These are phyloP conservation scores for Hoplostethus atlanticus DNA, from an alignment of 2,797 vertebrate species.

Conservation along the genomic window DNA sequence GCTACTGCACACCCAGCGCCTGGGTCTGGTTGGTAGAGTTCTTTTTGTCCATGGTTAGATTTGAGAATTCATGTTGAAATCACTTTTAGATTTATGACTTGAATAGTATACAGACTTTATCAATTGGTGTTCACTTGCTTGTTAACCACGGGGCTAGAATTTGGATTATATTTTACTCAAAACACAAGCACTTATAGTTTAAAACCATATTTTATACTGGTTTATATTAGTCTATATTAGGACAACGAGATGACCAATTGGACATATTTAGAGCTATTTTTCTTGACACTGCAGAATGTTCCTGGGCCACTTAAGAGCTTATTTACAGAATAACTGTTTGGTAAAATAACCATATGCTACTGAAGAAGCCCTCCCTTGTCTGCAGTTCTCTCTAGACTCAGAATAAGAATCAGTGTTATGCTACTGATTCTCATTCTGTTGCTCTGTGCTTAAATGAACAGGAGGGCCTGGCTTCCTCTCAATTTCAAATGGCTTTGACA, in stretches of 20 bases:
- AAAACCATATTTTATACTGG: too few species aligned
- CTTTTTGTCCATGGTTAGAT: slow-evolving; percentile 27
- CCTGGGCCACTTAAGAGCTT: too few species aligned
- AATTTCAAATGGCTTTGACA: background rate
- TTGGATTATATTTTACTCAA: background rate
- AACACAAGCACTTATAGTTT: too few species aligned
- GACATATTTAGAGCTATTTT: too few species aligned
- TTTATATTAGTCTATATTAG: too few species aligned
- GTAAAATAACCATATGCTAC: background rate
- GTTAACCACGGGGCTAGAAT: background rate
- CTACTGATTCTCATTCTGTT: background rate
- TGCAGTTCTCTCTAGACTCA: background rate
- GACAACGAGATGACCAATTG: too few species aligned
- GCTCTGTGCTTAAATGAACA: background rate
- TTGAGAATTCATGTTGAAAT: slow-evolving; percentile 23
- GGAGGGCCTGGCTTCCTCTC: background rate
- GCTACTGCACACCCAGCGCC: slow-evolving; percentile 41
- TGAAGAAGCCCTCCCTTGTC: background rate
- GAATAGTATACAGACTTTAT: too few species aligned
- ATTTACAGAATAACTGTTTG: background rate
- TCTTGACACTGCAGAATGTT: too few species aligned
- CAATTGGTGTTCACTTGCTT: too few species aligned
- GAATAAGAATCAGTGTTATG: background rate
- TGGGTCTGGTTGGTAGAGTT: slow-evolving; percentile 29
- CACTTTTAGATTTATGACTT: slow-evolving; percentile 24